phyloP scores from a whole-genome alignment of 2,888 invertebrate genomes.

The Agrotis ipsilon region DNA sequence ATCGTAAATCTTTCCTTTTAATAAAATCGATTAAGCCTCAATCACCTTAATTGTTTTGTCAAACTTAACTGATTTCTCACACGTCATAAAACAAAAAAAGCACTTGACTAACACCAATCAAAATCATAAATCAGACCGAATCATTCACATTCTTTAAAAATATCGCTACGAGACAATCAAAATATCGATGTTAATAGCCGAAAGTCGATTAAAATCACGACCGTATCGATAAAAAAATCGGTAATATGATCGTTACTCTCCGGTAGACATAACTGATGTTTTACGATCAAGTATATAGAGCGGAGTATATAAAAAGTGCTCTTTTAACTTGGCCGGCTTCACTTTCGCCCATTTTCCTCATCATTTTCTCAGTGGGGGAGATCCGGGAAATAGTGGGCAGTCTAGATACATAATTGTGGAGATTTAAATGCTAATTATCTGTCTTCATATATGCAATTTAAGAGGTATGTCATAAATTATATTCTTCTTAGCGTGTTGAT shows the following conservation, averaged over 20 bases:
- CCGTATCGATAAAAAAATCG: constrained; percentile 76
- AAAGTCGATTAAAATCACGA: constrained; percentile 79
- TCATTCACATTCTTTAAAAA: constrained; percentile 45
- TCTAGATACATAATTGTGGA: constrained; percentile 20
- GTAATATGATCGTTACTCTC: constrained; percentile 42
- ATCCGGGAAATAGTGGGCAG: constrained; percentile 26
- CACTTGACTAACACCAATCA: constrained; percentile 1
- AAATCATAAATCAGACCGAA: constrained; percentile 34
- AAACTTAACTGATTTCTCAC: background rate
- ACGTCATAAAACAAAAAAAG: constrained; percentile 12
- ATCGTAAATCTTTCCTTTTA: too few relatives aligned
- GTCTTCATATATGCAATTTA: background rate
- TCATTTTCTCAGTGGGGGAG: constrained; percentile 28
- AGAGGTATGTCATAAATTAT: background rate
- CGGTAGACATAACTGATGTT: constrained; percentile 52
- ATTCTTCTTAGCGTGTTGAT: too few relatives aligned
- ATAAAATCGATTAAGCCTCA: background rate
- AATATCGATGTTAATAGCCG: constrained; percentile 78
- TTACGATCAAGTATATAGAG: constrained; percentile 56
- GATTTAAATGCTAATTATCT: constrained; percentile 1
- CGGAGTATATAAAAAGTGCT: constrained; percentile 45
- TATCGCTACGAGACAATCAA: constrained; percentile 55
- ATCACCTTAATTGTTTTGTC: background rate
- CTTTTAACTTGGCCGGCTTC: constrained; percentile 41
- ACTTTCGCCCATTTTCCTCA: constrained; percentile 51